phyloP scores from a whole-genome alignment of 2,888 invertebrate species.

The Scaptodrosophila latifasciaeformis region DNA sequence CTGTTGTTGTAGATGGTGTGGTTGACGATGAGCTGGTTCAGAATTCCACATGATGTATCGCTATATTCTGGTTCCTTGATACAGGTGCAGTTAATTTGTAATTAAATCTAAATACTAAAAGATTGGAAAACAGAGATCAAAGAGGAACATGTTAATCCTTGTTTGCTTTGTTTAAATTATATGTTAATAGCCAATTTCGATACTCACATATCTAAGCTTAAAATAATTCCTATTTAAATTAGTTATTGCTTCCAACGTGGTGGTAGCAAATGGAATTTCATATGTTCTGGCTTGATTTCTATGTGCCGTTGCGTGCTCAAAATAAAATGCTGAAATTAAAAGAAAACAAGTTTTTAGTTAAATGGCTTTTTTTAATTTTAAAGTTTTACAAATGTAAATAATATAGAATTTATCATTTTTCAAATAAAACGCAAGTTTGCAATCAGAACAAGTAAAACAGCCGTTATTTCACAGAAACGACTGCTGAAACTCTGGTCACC shows the following conservation, averaged over 20 bases:
- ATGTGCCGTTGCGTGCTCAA: conserved; percentile 38
- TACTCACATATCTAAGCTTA: conserved; percentile 44
- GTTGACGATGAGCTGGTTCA: conserved; percentile 61
- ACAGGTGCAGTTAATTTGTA: background rate
- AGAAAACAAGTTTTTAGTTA: background rate
- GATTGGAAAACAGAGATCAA: too few relatives aligned
- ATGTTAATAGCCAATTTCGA: too few relatives aligned
- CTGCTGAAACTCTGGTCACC: too few relatives aligned
- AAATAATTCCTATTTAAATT: background rate
- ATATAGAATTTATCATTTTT: background rate
- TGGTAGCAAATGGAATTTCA: conserved; percentile 53
- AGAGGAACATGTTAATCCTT: background rate
- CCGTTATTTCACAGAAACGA: too few relatives aligned
- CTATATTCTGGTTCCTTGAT: conserved; percentile 9
- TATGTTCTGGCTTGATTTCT: conserved; percentile 16
- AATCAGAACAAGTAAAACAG: too few relatives aligned
- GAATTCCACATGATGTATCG: conserved; percentile 72
- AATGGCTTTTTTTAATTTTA: conserved; percentile 12
- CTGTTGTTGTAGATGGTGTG: conserved; percentile 53
- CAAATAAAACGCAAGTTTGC: too few relatives aligned
- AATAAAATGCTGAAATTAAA: conserved; percentile 53
- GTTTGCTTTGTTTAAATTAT: too few relatives aligned
- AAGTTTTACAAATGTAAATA: background rate
- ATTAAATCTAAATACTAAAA: too few relatives aligned
- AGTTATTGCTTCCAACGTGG: conserved; percentile 19